Evolutionary conservation across 2,888 invertebrate genomes (phyloP), one percentile per base, ranked within the genome.

Genomic region (Parochlus steinenii): DNA sequence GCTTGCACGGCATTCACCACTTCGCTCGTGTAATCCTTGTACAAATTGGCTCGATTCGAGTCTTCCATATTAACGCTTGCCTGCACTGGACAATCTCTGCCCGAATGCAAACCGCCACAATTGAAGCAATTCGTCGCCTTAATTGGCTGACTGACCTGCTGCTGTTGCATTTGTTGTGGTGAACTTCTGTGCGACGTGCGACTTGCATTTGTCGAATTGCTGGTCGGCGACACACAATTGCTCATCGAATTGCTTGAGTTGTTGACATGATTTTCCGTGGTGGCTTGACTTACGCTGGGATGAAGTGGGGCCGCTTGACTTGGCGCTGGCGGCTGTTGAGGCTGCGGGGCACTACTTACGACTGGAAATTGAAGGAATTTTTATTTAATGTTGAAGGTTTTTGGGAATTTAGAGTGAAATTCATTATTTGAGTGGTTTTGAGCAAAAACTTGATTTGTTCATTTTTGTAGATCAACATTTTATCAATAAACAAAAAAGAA

Each of bases 141-240:
- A n/a, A 15, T 12, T 25, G 25, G 26, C 17, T 20, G 15, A 14
- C 14, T 11, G 17, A 14, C 8, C 4, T 6, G 47, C 48, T 20
- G 52, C 48, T 29, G 48, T 49, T 26, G 40, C 11, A 33, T 34
- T 43, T 50, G 51, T 40, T 50, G 51, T 35, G 52, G 53, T 18
- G 53, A 52, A 27, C 49, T 48, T 10, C 24, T 30, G n/a, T 52
- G 53, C n/a, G 52, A 51, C 17, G 49, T 39, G 35, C 50, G 47
- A 28, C 38, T 31, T 31, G 40, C 28, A 17, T 39, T 37, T 8
- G 28, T 22, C 19, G 29, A 22, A 22, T 29, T 29, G 39, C 40
- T 42, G 22, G 39, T 40, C 12, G 47, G 51, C 40, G 54, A 53
- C 42, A 53, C 50, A 46, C 47, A 49, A 32, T 39, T 41, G 19